These are phyloP conservation scores for Vandiemenella viatica DNA, from an alignment of 2,888 invertebrate species.

Conservation along the genomic window DNA sequence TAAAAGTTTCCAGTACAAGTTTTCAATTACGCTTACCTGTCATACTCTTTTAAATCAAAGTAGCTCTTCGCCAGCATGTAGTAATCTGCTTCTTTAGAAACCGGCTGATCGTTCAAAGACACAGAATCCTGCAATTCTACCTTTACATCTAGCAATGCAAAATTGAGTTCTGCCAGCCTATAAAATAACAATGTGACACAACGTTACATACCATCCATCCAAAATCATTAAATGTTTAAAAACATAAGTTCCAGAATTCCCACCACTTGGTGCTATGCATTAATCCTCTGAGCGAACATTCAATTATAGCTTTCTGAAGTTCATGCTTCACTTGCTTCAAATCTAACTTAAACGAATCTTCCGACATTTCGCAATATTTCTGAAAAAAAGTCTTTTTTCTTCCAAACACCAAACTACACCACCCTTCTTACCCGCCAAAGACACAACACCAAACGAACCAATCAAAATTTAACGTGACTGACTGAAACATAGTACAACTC, in stretches of 20 bases:
- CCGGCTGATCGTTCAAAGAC: conserved; percentile 30
- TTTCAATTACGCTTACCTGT: conserved; percentile 30
- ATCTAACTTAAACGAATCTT: conserved; percentile 31
- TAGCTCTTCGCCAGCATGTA: conserved; percentile 73
- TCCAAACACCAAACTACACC: too few species aligned
- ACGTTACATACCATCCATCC: background rate
- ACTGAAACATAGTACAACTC: too few species aligned
- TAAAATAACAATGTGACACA: conserved; percentile 15
- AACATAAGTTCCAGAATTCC: background rate
- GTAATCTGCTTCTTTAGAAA: conserved; percentile 47
- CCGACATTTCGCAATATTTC: too few species aligned
- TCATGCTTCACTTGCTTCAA: conserved; percentile 48
- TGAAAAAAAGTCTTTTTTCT: too few species aligned
- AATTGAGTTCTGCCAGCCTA: conserved; percentile 68
- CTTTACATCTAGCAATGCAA: conserved; percentile 52
- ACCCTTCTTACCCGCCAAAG: too few species aligned
- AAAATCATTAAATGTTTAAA: background rate
- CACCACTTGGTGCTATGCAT: conserved; percentile 71
- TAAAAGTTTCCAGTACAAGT: too few species aligned
- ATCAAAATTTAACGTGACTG: too few species aligned
- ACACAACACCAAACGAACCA: too few species aligned
- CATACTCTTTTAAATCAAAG: conserved; percentile 83
- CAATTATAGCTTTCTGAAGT: conserved; percentile 44
- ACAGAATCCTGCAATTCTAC: conserved; percentile 22
- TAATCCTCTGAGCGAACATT: conserved; percentile 67